A percentile compares a stretch with the other conserved stretches of the same genome.
phyloP scores from a whole-genome alignment of 2,113 vertebrate genomes.

The Chaetodon auriga region DNA sequence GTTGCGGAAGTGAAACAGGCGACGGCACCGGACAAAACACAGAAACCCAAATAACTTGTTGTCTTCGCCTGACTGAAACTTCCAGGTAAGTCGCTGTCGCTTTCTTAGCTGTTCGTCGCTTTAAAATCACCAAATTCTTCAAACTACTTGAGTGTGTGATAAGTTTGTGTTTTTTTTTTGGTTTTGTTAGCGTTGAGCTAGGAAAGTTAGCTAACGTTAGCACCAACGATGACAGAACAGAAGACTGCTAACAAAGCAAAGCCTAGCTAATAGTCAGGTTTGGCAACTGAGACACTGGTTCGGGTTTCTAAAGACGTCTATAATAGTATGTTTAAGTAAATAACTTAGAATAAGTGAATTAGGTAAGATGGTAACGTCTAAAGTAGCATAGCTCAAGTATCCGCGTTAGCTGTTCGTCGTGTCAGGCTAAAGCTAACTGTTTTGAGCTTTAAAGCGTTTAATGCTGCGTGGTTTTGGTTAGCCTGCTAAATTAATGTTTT shows the following conservation, averaged over 20 bases:
- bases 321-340: not conserved
- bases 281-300: no score
- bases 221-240: slow-evolving; percentile 26
- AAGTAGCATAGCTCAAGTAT: not conserved
- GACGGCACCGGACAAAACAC: slow-evolving; percentile 29
- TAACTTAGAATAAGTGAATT: not conserved
- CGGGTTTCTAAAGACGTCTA: rapidly evolving
- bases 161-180: slow-evolving; percentile 25
- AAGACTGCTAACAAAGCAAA: slow-evolving; percentile 49
- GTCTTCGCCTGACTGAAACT: not conserved
- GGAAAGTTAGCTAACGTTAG: slow-evolving; percentile 20
- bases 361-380: not conserved
- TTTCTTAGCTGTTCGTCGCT: rapidly evolving
- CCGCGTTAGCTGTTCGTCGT: not conserved
- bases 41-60: slow-evolving; percentile 60
- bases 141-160: not conserved
- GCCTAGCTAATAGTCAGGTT: not conserved
- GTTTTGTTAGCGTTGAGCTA: slow-evolving; percentile 34
- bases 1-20: slow-evolving; percentile 74
- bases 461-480: not conserved
- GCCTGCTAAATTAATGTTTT: not conserved
- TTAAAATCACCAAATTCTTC: rapidly evolving
- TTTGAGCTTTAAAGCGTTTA: not conserved
- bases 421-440: slow-evolving; percentile 52
- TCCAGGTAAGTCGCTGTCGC: slow-evolving; percentile 44